Evolutionary conservation across 2,888 invertebrate species (phyloP).

Genomic region (Lasius platythorax): DNA sequence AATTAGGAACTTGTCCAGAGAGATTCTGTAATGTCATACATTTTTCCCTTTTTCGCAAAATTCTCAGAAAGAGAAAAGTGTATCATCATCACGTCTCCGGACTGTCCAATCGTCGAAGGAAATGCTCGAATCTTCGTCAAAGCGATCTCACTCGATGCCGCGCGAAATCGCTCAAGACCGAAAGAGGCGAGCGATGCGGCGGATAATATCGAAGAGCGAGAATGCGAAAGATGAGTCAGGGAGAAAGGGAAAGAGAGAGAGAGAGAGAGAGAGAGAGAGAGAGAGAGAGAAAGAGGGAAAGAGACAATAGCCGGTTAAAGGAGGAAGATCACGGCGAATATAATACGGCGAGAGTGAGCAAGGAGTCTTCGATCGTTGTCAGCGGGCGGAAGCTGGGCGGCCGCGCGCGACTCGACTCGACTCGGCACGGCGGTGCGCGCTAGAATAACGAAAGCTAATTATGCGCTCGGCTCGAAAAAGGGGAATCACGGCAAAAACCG

Average conservation of each 20-base stretch:
- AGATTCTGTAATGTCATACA: background rate
- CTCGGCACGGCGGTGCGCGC: conserved; percentile 76
- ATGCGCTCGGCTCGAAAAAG: conserved; percentile 80
- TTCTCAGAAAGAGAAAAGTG: conserved; percentile 28
- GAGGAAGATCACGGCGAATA: conserved; percentile 41
- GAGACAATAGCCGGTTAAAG: conserved; percentile 26
- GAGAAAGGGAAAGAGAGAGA: conserved; percentile 1
- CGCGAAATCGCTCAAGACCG: conserved; percentile 54
- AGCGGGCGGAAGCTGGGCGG: conserved; percentile 76
- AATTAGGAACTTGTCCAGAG: background rate
- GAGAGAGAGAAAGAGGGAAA: background rate
- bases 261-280: background rate
- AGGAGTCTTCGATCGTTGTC: conserved; percentile 57
- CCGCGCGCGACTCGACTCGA: conserved; percentile 40
- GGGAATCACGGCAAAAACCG: conserved; percentile 81
- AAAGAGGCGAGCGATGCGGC: conserved; percentile 45
- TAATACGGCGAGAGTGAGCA: conserved; percentile 50
- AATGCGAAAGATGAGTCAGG: conserved; percentile 12
- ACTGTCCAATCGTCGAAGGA: conserved; percentile 17
- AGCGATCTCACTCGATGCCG: conserved; percentile 22
- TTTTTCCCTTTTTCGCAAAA: background rate
- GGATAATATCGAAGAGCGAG: conserved; percentile 41
- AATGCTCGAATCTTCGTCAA: conserved; percentile 26
- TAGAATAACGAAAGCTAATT: conserved; percentile 85
- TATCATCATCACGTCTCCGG: conserved; percentile 19